phyloP scores from a whole-genome alignment of 2,113 vertebrate genomes.

The Dipodomys merriami region DNA sequence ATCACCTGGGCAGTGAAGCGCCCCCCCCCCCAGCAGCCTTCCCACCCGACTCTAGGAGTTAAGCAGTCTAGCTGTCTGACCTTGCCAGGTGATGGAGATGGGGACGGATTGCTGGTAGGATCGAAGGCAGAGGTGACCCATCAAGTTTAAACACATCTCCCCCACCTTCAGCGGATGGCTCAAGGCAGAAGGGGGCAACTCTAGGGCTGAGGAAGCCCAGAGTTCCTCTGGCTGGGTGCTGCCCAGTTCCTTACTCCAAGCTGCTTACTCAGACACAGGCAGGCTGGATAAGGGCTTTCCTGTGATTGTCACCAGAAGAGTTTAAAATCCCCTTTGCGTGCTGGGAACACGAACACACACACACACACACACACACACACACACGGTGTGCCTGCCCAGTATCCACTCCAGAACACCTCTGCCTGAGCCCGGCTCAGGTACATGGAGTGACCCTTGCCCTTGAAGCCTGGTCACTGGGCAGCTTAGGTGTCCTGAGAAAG shows the following conservation, averaged over 20 bases:
- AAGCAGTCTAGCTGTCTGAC: slow-evolving; percentile 80
- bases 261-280: slow-evolving; percentile 82
- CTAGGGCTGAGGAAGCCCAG: slow-evolving; percentile 46
- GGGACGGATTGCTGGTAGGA: slow-evolving; percentile 81
- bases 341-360: slow-evolving; percentile 57
- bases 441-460: slow-evolving; percentile 3
- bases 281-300: slow-evolving; percentile 67
- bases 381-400: slow-evolving; percentile 30
- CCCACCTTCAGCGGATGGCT: slow-evolving; percentile 62
- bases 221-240: slow-evolving; percentile 70
- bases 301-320: slow-evolving; percentile 62
- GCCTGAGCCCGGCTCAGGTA: slow-evolving; percentile 4
- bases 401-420: slow-evolving; percentile 42
- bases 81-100: slow-evolving; percentile 85
- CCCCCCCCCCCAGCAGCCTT: slow-evolving; percentile 13
- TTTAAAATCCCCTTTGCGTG: slow-evolving; percentile 73
- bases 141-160: slow-evolving; percentile 86
- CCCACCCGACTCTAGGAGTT: slow-evolving; percentile 51
- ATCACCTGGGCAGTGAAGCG: not conserved
- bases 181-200: slow-evolving; percentile 64
- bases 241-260: slow-evolving; percentile 73
- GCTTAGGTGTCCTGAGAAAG: not conserved
- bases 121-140: slow-evolving; percentile 85
- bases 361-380: slow-evolving; percentile 63
- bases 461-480: not conserved